phyloP scores from a whole-genome alignment of 2,888 invertebrate genomes.

The Pyrrhosoma nymphula region DNA sequence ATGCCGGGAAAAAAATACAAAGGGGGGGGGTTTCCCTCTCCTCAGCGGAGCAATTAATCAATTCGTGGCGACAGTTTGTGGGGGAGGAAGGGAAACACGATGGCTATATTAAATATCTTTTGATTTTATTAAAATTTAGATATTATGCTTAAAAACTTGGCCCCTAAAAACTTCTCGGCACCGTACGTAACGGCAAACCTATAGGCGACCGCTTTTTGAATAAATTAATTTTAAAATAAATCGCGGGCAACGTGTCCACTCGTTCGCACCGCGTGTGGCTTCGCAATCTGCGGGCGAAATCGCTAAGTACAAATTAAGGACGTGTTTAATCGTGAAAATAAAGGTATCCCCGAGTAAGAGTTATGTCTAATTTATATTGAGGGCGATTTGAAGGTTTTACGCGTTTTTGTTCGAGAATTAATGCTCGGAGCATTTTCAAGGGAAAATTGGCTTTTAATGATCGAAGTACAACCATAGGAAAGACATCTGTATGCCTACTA shows the following conservation, averaged over 20 bases:
- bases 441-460: too few relatives aligned
- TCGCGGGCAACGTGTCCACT: background rate
- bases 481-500: too few relatives aligned
- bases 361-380: background rate
- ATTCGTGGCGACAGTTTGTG: background rate
- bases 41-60: background rate
- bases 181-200: background rate
- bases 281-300: background rate
- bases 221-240: conserved; percentile 6
- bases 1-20: conserved; percentile 1
- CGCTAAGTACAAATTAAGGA: background rate
- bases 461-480: too few relatives aligned
- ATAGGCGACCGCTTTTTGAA: background rate
- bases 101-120: conserved; percentile 22
- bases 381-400: background rate
- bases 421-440: background rate
- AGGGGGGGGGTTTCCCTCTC: background rate
- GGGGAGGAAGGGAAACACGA: background rate
- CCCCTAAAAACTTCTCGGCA: background rate
- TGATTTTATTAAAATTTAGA: conserved; percentile 35
- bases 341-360: background rate
- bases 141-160: background rate
- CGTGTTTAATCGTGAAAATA: conserved; percentile 15
- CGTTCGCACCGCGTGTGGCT: background rate
- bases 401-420: background rate